A percentile compares a stretch with the other conserved stretches of the same genome.
These are phyloP conservation scores for Pristionchus arcanus DNA, from an alignment of 2,888 invertebrate species.

Conservation along the genomic window DNA sequence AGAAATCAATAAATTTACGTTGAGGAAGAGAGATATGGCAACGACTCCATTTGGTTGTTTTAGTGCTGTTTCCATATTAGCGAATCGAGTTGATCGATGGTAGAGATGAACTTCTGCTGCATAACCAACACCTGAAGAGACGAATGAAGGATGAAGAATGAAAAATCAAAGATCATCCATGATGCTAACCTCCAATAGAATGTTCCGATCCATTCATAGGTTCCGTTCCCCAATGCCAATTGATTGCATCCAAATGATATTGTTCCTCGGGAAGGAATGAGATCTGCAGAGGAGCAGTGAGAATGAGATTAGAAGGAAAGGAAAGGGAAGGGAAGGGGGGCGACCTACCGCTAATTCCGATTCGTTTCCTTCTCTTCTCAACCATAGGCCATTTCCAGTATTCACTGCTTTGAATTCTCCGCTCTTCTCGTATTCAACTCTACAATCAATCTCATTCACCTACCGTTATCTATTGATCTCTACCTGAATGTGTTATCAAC, in stretches of 20 bases:
- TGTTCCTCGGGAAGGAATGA: conserved; percentile 73
- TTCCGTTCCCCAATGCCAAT: conserved; percentile 78
- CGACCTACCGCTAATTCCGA: conserved; percentile 60
- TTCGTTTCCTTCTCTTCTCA: conserved; percentile 68
- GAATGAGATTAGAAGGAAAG: too few relatives aligned
- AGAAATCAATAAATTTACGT: conserved; percentile 64
- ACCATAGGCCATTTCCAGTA: conserved; percentile 66
- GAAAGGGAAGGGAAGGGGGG: background rate
- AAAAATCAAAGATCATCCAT: background rate
- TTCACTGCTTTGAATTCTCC: conserved; percentile 73
- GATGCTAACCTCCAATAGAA: conserved; percentile 73
- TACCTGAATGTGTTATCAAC: conserved; percentile 74
- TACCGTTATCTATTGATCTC: background rate
- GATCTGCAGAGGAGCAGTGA: background rate
- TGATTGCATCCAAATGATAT: conserved; percentile 76
- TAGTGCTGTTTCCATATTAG: conserved; percentile 75
- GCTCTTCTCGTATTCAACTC: conserved; percentile 74
- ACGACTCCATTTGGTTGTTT: conserved; percentile 78
- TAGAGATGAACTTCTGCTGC: conserved; percentile 78
- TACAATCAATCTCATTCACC: conserved; percentile 59
- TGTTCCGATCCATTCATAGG: conserved; percentile 79
- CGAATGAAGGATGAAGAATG: too few relatives aligned
- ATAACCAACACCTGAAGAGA: conserved; percentile 72
- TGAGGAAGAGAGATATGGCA: conserved; percentile 77
- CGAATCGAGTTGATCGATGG: conserved; percentile 77